phyloP scores from a whole-genome alignment of 2,797 vertebrate genomes.

The Zalophus californianus region DNA sequence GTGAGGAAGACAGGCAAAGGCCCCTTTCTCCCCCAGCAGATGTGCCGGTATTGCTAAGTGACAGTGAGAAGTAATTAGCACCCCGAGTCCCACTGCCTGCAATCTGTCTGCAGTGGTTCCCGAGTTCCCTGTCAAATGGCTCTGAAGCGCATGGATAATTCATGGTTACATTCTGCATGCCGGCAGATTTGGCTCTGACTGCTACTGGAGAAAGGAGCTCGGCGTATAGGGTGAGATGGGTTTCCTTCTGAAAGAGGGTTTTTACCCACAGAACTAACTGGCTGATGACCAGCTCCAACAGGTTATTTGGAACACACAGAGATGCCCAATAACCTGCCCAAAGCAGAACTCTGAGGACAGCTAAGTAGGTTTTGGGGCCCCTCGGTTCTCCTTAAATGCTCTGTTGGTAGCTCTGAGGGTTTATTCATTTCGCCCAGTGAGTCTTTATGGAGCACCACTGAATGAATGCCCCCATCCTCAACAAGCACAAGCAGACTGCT shows the following conservation, averaged over 20 bases:
- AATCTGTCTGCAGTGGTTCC: not conserved
- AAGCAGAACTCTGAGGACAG: not conserved
- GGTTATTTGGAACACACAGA: not conserved
- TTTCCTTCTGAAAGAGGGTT: not conserved
- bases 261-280: fast-evolving
- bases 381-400: fast-evolving
- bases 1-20: not conserved
- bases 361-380: not conserved
- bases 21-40: not conserved
- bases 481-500: fast-evolving
- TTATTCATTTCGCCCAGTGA: fast-evolving
- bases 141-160: not conserved
- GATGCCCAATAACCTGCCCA: fast-evolving
- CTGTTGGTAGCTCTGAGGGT: fast-evolving
- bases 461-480: not conserved
- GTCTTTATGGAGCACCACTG: no score
- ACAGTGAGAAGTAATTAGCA: conserved; percentile 70
- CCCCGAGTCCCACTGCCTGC: not conserved
- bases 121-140: not conserved
- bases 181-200: fast-evolving
- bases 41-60: conserved; percentile 44
- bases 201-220: not conserved
- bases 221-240: fast-evolving
- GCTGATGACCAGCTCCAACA: fast-evolving
- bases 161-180: not conserved